A percentile compares a stretch with the other conserved stretches of the same genome.
These are phyloP conservation scores for Leptarthrus brevirostris DNA, from an alignment of 2,888 invertebrate species.

Conservation along the genomic window DNA sequence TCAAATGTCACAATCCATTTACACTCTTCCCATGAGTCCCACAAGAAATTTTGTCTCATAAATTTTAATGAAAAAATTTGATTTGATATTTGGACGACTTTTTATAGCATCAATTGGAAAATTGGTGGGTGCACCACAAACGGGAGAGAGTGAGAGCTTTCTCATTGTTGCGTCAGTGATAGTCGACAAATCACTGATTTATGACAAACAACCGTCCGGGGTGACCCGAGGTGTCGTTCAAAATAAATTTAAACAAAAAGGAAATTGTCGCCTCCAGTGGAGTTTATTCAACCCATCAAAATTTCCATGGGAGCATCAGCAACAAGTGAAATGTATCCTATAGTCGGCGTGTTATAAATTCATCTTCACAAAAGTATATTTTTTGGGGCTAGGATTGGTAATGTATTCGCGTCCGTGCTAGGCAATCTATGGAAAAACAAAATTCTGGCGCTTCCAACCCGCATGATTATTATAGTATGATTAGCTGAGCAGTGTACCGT, in stretches of 20 bases:
- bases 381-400: too few species aligned
- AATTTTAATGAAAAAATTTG: background rate
- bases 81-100: background rate
- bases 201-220: background rate
- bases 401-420: too few species aligned
- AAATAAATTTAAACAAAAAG: background rate
- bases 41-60: too few species aligned
- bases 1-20: too few species aligned
- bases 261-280: background rate
- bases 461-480: too few species aligned
- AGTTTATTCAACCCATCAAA: conserved; percentile 28
- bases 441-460: too few species aligned
- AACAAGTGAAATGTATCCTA: background rate
- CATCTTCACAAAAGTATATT: background rate
- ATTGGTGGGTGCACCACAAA: conserved; percentile 9
- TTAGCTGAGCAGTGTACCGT: too few species aligned
- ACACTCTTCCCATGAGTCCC: too few species aligned
- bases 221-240: background rate
- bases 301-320: conserved; percentile 16
- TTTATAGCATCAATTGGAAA: conserved; percentile 4
- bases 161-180: background rate
- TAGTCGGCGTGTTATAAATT: conserved; percentile 4
- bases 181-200: background rate
- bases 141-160: conserved; percentile 8
- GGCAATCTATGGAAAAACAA: too few species aligned